Conservation (phyloP, 2,888 invertebrate species). For the Adelognathus sp. region DNA sequence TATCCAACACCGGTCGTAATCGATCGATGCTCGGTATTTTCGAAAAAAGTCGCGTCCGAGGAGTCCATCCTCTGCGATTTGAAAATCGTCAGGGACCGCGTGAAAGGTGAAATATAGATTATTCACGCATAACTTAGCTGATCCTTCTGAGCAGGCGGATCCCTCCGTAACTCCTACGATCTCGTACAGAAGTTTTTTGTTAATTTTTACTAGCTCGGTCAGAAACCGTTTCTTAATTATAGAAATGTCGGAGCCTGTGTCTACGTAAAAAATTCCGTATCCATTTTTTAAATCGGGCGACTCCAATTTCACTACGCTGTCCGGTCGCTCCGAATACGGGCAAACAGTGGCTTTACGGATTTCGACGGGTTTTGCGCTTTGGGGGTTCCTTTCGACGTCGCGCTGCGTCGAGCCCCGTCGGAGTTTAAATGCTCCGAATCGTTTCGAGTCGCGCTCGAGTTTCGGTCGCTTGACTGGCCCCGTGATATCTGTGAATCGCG, state of each 20-base stretch:
- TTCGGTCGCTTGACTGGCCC: neutral
- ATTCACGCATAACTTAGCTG: neutral
- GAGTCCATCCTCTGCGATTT: neutral
- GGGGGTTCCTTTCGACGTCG: neutral
- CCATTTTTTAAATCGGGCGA: neutral
- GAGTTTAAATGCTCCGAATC: neutral
- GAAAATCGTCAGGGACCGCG: neutral
- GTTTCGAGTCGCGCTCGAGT: neutral
- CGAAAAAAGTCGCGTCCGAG: constrained; percentile 5
- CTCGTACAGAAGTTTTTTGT: neutral
- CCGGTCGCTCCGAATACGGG: neutral
- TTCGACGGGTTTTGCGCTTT: neutral
- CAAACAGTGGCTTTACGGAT: constrained; percentile 11
- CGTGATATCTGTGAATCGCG: neutral
- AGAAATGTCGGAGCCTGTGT: constrained; percentile 7
- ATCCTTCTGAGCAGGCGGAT: neutral
- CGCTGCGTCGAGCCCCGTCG: neutral
- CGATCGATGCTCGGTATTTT: neutral
- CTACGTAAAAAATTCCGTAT: neutral
- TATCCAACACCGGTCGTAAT: neutral
- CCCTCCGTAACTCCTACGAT: constrained; percentile 7
- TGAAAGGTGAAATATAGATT: neutral
- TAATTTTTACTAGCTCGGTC: neutral
- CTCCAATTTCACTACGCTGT: neutral
- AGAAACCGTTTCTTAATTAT: no score